Conservation (phyloP, 2,797 vertebrate genomes). For the Betta splendens region DNA sequence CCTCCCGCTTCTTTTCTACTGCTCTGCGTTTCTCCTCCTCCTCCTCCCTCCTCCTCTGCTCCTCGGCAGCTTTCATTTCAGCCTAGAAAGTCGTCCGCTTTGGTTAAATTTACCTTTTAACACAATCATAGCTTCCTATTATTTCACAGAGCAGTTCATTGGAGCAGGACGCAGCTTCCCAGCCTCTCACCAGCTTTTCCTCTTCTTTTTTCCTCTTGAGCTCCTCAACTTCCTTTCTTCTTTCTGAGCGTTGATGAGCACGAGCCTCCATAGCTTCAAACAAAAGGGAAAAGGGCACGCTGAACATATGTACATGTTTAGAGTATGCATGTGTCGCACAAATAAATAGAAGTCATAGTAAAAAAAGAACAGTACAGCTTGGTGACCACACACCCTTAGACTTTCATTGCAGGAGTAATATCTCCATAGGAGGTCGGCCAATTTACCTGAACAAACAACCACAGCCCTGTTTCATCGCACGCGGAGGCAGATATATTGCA, state of each 20-base stretch:
- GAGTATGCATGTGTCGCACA: background rate
- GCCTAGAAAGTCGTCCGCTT: slow-evolving; percentile 74
- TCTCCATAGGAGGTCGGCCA: slow-evolving; percentile 11
- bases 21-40: slow-evolving; percentile 84
- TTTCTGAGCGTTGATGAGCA: slow-evolving; percentile 83
- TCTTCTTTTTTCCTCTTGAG: slow-evolving; percentile 86
- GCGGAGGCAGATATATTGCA: slow-evolving; percentile 3
- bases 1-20: slow-evolving; percentile 80
- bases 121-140: background rate
- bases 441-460: slow-evolving; percentile 24
- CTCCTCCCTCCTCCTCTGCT: slow-evolving; percentile 81
- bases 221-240: slow-evolving; percentile 86
- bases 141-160: background rate
- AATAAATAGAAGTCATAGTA: background rate
- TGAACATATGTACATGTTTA: slow-evolving; percentile 15
- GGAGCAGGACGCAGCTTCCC: background rate
- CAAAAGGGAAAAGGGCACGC: slow-evolving; percentile 13
- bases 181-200: slow-evolving; percentile 87
- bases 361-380: background rate
- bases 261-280: slow-evolving; percentile 92
- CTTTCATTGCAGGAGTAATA: slow-evolving; percentile 1
- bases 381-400: background rate
- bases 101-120: background rate
- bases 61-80: slow-evolving; percentile 86
- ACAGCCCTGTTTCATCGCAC: background rate